Conservation (phyloP, 1,140 invertebrate genomes). For the Trissolcus basalis region DNA sequence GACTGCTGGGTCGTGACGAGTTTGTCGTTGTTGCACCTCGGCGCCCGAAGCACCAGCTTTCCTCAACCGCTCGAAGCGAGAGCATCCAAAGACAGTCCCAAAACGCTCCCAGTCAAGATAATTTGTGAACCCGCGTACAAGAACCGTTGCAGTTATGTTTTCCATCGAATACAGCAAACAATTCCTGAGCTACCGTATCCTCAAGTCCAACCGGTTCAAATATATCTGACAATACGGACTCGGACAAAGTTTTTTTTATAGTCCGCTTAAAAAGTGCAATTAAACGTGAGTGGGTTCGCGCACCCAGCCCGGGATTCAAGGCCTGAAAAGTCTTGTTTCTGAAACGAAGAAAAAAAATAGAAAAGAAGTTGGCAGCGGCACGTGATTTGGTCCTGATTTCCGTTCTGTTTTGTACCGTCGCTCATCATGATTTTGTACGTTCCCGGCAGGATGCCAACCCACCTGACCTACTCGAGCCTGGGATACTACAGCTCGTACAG, state of each 20-base stretch:
- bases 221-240: constrained; percentile 77
- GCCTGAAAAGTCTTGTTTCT: constrained; percentile 73
- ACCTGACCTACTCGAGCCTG: constrained; percentile 70
- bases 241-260: constrained; percentile 69
- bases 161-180: constrained; percentile 76
- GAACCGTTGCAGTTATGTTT: constrained; percentile 66
- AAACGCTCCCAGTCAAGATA: constrained; percentile 3
- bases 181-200: constrained; percentile 75
- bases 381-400: background rate
- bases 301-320: constrained; percentile 43
- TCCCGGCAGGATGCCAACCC: constrained; percentile 75
- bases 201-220: constrained; percentile 76
- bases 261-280: constrained; percentile 30
- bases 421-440: constrained; percentile 74
- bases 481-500: constrained; percentile 66
- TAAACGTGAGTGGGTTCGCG: constrained; percentile 47
- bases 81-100: too few relatives aligned
- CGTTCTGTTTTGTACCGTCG: too few relatives aligned
- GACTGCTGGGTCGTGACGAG: too few relatives aligned
- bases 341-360: background rate
- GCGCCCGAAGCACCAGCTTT: too few relatives aligned
- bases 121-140: constrained; percentile 6
- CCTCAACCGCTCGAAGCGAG: too few relatives aligned
- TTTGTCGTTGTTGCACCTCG: too few relatives aligned
- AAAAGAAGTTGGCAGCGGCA: too few relatives aligned